Base-by-base conservation (phyloP, 2,797 vertebrate genomes). In the Xenopus petersii region DNA sequence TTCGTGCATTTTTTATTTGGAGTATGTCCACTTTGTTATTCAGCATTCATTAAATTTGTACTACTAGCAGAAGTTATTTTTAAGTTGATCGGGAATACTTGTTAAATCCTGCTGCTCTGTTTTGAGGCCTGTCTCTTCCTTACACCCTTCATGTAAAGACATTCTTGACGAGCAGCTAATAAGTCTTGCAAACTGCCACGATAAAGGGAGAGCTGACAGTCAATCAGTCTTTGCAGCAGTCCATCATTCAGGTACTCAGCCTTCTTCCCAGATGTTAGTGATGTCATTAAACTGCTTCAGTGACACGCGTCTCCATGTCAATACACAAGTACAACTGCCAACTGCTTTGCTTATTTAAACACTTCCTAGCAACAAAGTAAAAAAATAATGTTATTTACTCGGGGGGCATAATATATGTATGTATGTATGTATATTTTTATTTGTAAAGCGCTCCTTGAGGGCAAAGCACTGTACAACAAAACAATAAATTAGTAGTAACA, bases 141-240 rank as follows among this genome's bases (percentile, higher is more conserved):
- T 66, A 70, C 48, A 60, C 36, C 61, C 54, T 59, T 15, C 47
- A 70, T 65, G 71, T 70, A 66, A 68, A 74, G 67, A 74, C 26
- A 66, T 74, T 66, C 64, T 26, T 79, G 77, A 70, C 66, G 74
- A 66, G 51, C 42, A 15, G 30, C 77, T 74, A 66, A 55, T 70
- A 70, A 68, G 58, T 79, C 61, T 70, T 70, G 67, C 63, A 26
- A 61, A 47, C 61, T 65, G 71, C 51, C 65, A 16, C 54, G 67
- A 66, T 73, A 49, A 65, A 48, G 62, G 55, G 21, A 42, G 58
- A 66, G 62, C 77, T 74, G 67, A 70, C 77, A 70, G 21, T 74
- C 71, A 70, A 48, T 56, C 51, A 33, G 48, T 61, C 75, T 47
- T 46, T 59, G 74, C 47, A 56, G 74, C 51, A 56, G 54, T 56